phyloP scores from a whole-genome alignment of 2,113 vertebrate genomes.

The Indri indri region DNA sequence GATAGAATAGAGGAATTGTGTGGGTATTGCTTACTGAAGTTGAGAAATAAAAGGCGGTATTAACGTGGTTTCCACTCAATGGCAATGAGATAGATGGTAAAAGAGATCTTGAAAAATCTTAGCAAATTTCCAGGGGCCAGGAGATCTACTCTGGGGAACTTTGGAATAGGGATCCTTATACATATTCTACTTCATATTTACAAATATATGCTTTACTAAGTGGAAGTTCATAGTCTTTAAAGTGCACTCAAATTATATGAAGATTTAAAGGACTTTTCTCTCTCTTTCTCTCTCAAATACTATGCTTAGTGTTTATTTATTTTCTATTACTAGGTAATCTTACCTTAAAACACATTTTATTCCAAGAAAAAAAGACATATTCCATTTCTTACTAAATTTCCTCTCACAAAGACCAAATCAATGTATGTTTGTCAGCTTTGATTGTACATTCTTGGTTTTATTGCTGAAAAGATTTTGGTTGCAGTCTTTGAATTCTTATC shows the following conservation, averaged over 20 bases:
- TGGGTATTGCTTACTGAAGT: background rate
- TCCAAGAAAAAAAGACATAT: background rate
- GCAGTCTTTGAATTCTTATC: conserved; percentile 74
- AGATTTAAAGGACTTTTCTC: conserved; percentile 4
- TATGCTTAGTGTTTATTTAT: background rate
- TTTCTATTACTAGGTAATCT: conserved; percentile 11
- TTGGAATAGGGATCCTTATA: background rate
- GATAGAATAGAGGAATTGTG: background rate
- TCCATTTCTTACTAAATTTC: conserved; percentile 27
- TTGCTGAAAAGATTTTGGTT: conserved; percentile 51
- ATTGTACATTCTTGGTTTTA: conserved; percentile 32
- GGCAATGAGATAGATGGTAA: background rate
- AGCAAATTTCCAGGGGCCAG: background rate
- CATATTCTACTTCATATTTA: background rate
- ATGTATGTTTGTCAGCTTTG: conserved; percentile 41
- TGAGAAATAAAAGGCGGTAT: background rate
- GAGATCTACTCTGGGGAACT: background rate
- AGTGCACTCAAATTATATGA: background rate
- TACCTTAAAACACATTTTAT: conserved; percentile 55
- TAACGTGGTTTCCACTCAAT: background rate
- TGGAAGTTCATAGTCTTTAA: conserved; percentile 38
- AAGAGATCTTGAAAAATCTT: background rate
- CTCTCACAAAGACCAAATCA: background rate
- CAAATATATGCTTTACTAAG: background rate
- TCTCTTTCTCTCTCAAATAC: background rate